Conservation (phyloP, 1,140 invertebrate genomes). For the Anoplolepis gracilipes region DNA sequence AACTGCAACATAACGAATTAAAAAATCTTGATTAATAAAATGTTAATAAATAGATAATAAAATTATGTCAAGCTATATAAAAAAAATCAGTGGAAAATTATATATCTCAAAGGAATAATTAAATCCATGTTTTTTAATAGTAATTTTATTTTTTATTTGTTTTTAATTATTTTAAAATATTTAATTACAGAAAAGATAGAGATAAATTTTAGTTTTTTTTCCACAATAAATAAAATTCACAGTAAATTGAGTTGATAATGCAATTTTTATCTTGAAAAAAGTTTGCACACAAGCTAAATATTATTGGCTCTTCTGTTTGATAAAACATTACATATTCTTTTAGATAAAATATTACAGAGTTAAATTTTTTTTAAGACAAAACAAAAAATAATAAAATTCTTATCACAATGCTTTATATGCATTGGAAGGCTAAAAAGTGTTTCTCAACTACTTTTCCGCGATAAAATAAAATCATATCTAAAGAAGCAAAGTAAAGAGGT, state of each 20-base stretch:
- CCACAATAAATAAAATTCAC: neutral
- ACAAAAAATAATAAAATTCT: neutral
- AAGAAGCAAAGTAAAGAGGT: neutral
- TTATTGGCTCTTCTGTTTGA: neutral
- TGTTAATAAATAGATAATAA: neutral
- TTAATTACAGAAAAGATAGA: neutral
- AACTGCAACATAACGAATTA: neutral
- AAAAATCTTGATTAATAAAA: constrained; percentile 20
- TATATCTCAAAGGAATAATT: neutral
- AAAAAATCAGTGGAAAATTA: neutral
- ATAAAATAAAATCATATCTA: neutral
- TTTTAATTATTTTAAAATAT: neutral
- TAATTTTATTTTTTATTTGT: neutral
- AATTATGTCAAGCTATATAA: neutral
- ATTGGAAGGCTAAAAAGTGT: neutral
- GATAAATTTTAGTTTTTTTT: neutral
- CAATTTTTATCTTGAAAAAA: neutral
- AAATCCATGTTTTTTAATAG: neutral
- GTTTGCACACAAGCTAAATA: neutral
- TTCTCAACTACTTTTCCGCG: neutral
- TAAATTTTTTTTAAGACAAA: neutral
- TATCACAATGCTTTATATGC: neutral
- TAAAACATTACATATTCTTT: neutral
- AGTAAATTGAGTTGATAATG: neutral
- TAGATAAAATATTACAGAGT: neutral